Evolutionary conservation across 2,888 invertebrate genomes (phyloP).

Genomic region (Nomada fucata): DNA sequence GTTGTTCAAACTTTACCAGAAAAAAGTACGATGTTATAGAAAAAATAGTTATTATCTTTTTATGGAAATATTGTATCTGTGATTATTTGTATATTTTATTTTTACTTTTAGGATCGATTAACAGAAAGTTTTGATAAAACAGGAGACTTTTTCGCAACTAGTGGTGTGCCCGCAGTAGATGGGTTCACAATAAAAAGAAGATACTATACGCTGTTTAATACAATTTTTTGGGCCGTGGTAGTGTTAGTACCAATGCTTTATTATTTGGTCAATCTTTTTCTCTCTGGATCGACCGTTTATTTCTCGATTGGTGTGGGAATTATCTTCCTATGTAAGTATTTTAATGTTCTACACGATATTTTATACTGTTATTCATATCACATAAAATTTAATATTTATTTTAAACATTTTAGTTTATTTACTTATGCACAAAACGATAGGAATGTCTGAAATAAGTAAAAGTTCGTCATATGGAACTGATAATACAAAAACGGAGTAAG

Average conservation of each 20-base stretch:
- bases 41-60: not conserved
- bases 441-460: slow-evolving; percentile 93
- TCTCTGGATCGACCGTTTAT: slow-evolving; percentile 90
- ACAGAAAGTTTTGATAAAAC: slow-evolving; percentile 90
- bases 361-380: not conserved
- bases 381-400: slow-evolving; percentile 6
- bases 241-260: slow-evolving; percentile 90
- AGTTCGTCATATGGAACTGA: slow-evolving; percentile 92
- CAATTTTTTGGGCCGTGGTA: slow-evolving; percentile 88
- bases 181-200: slow-evolving; percentile 87
- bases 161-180: slow-evolving; percentile 88
- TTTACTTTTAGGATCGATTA: slow-evolving; percentile 87
- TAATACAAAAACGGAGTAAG: slow-evolving; percentile 84
- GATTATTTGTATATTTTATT: not conserved
- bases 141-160: slow-evolving; percentile 92
- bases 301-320: slow-evolving; percentile 89
- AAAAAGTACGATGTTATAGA: slow-evolving; percentile 87
- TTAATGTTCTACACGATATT: not conserved
- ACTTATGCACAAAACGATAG: slow-evolving; percentile 91
- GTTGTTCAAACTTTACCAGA: slow-evolving; percentile 92
- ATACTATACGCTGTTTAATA: slow-evolving; percentile 89
- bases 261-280: slow-evolving; percentile 88
- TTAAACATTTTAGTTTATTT: slow-evolving; percentile 88
- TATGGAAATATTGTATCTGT: not conserved
- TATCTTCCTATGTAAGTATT: slow-evolving; percentile 91